Conservation (phyloP, 2,113 vertebrate genomes). For the Cacatua alba region DNA sequence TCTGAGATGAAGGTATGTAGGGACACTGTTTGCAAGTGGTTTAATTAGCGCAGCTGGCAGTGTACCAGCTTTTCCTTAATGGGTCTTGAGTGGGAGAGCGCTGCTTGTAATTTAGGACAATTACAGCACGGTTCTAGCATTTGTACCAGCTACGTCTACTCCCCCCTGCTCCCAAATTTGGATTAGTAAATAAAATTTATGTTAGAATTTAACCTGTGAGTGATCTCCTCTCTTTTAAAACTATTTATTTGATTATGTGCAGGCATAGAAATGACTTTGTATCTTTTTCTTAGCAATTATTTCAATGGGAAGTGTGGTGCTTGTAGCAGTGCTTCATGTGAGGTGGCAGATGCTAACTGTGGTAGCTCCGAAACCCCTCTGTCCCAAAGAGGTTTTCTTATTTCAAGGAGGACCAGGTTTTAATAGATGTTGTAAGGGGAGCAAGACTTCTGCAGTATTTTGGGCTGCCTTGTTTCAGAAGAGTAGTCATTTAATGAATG, state of each 20-base stretch:
- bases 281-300: neutral
- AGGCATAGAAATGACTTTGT: neutral
- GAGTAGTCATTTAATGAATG: neutral
- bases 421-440: neutral
- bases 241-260: neutral
- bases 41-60: neutral
- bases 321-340: conserved; percentile 25
- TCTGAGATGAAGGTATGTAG: neutral
- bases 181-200: conserved; percentile 34
- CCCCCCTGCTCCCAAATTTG: neutral
- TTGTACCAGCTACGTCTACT: neutral
- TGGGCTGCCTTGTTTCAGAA: neutral
- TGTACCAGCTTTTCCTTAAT: neutral
- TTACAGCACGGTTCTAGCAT: neutral
- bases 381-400: conserved; percentile 6
- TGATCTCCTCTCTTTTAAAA: neutral
- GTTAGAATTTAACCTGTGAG: conserved; percentile 35
- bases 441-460: neutral
- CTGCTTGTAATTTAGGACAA: neutral
- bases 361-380: neutral
- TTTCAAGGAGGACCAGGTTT: neutral
- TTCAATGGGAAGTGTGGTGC: neutral
- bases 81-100: neutral
- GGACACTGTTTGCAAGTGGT: neutral
- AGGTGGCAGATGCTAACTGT: neutral